Evolutionary conservation across 2,797 vertebrate species (phyloP), one percentile per base, ranked within the genome.

Genomic region (Etheostoma perlongum): DNA sequence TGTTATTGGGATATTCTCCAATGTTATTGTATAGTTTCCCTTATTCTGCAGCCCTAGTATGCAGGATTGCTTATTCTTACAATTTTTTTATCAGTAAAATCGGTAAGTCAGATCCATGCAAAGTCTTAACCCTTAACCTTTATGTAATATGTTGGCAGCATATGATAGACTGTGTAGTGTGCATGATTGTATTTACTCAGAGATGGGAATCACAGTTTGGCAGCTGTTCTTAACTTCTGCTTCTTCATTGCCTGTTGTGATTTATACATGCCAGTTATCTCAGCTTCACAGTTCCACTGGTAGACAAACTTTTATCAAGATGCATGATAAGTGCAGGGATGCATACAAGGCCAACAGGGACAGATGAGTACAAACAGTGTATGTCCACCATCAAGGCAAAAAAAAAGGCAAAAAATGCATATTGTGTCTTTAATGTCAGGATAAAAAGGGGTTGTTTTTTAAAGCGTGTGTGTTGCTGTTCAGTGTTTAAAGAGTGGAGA

Each of bases 231-330:
- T n/a, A n/a, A 4, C 46, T 47, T 65, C 21, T 48, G 11, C 47
- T 52, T 52, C 13, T 54, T 25, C 14, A 21, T 47, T 46, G 42
- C 58, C 51, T 15, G 30, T 18, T 12, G 62, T 57, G 25, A 68
- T 72, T 59, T 79, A 58, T 53, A 30, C 51, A 40, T 57, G 44
- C 4, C n/a, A 18, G 46, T 63, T 58, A 52, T 25, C 27, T 55
- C 46, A 23, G 42, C 60, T 36, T 67, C 42, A 46, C 14, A 2
- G 15, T 70, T 61, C 40, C 36, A 30, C 33, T 6, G n/a, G 36
- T n/a, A 23, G 48, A 64, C 7, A 46, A 2, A n/a, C n/a, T n/a
- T 19, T 63, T 54, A 44, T 72, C 21, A 63, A 59, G 52, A 44
- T 63, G 49, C 62, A 14, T 58, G 65, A 65, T 21, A 36, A 13